These are phyloP conservation scores for Lycorma delicatula DNA, from an alignment of 1,140 invertebrate genomes.

Conservation along the genomic window DNA sequence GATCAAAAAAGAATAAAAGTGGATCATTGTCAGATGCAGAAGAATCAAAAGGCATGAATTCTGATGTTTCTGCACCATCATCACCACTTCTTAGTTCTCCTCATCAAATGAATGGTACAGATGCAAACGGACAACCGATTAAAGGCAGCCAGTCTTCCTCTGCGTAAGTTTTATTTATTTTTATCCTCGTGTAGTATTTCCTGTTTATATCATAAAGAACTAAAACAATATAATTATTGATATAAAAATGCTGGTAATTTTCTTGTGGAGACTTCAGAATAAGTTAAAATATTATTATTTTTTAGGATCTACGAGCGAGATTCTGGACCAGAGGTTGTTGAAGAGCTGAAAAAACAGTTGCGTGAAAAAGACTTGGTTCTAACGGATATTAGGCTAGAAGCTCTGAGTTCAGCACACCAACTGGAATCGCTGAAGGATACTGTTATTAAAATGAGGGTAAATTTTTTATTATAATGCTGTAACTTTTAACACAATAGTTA, in stretches of 20 bases:
- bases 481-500: too few species aligned
- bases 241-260: neutral
- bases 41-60: constrained; percentile 37
- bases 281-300: too few species aligned
- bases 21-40: constrained; percentile 56
- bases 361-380: constrained; percentile 92
- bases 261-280: too few species aligned
- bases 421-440: constrained; percentile 92
- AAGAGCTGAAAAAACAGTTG: constrained; percentile 84
- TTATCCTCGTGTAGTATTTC: too few species aligned
- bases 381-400: constrained; percentile 92
- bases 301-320: constrained; percentile 28
- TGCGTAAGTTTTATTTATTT: constrained; percentile 38
- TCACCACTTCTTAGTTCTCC: constrained; percentile 34
- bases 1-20: constrained; percentile 54
- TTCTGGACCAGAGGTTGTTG: constrained; percentile 47
- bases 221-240: neutral
- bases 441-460: constrained; percentile 90
- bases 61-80: constrained; percentile 41
- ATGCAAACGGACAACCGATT: constrained; percentile 14
- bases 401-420: constrained; percentile 91
- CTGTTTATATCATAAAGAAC: constrained; percentile 4
- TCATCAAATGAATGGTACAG: constrained; percentile 31
- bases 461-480: constrained; percentile 25
- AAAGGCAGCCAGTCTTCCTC: constrained; percentile 43